Base-by-base conservation (phyloP, 2,113 vertebrate species). In the Sminthopsis crassicaudata region DNA sequence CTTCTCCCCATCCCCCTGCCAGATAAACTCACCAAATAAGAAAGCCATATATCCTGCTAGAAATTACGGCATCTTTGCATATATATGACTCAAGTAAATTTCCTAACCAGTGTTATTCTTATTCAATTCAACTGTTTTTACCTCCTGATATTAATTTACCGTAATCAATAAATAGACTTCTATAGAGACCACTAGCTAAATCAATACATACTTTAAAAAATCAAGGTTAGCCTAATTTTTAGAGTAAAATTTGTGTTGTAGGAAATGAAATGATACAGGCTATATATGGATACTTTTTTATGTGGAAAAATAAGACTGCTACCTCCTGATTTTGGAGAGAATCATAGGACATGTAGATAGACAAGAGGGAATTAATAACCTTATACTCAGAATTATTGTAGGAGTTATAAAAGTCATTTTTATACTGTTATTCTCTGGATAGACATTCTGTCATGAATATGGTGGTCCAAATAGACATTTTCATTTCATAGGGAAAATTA, bases 341-440 rank as follows among this genome's bases (percentile, higher is more conserved):
- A 54, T 95, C 52, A 93, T 46, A 88, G 24, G 22, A 12, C 95
- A 90, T 8, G 51, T 36, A 93, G 52, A 91, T 26, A 48, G 9
- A 94, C 27, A 95, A 46, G 12, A 94, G 90, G 48, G 90, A 95
- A 76, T 91, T 93, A 92, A 76, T 60, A 96, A 96, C 1, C 92
- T 92, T 94, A 94, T 92, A 60, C 2, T 90, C 46, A 50, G 93
- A 92, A 95, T 42, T 94, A 91, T 57, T 91, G n/a, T 16, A 60
- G 46, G 90, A 96, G 55, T 26, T 55, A 89, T 94, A 22, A 91
- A 26, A 93, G 36, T 92, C 94, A 92, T 96, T 95, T 95, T 93
- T 25, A 95, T 89, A 92, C 25, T 53, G 42, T 95, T 94, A 92
- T 90, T 90, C 30, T 91, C 22, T 1, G 67, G 48, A 90, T 94